These are phyloP conservation scores for Zelostemma sp. DNA, from an alignment of 1,140 invertebrate species.

Conservation along the genomic window DNA sequence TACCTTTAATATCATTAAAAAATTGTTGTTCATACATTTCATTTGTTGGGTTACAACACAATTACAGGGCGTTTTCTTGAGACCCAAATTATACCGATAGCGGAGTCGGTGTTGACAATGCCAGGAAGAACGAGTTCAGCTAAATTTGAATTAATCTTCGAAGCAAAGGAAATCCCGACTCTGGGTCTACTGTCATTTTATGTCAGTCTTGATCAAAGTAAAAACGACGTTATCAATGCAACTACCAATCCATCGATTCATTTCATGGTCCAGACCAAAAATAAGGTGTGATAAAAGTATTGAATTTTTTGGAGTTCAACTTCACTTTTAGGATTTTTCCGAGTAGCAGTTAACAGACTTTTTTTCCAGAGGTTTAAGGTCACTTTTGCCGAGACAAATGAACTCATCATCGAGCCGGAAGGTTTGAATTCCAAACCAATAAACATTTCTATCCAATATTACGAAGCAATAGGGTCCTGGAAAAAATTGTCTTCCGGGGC, in stretches of 20 bases:
- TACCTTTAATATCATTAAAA: no score
- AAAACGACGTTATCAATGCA: no score
- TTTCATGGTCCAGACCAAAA: no score
- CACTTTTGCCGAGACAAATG: conserved; percentile 54
- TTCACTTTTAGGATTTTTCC: no score
- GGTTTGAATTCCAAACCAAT: conserved; percentile 51
- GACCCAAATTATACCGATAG: conserved; percentile 76
- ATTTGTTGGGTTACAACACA: no score
- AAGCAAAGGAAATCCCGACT: conserved; percentile 74
- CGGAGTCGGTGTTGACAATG: conserved; percentile 72
- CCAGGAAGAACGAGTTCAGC: conserved; percentile 76
- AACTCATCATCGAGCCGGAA: conserved; percentile 38
- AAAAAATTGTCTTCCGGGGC: conserved; percentile 81
- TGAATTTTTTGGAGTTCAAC: no score
- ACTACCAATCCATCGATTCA: no score
- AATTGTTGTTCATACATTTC: no score
- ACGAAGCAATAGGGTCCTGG: conserved; percentile 74
- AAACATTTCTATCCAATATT: conserved; percentile 78
- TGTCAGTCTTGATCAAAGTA: conserved; percentile 61
- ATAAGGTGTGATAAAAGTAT: no score
- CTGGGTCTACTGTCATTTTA: conserved; percentile 77
- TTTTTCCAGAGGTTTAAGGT: conserved; percentile 33
- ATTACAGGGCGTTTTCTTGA: conserved; percentile 70
- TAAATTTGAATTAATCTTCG: conserved; percentile 77
- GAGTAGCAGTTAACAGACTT: no score